phyloP scores from a whole-genome alignment of 2,797 vertebrate species.

The Hippopotamyrus pictus region DNA sequence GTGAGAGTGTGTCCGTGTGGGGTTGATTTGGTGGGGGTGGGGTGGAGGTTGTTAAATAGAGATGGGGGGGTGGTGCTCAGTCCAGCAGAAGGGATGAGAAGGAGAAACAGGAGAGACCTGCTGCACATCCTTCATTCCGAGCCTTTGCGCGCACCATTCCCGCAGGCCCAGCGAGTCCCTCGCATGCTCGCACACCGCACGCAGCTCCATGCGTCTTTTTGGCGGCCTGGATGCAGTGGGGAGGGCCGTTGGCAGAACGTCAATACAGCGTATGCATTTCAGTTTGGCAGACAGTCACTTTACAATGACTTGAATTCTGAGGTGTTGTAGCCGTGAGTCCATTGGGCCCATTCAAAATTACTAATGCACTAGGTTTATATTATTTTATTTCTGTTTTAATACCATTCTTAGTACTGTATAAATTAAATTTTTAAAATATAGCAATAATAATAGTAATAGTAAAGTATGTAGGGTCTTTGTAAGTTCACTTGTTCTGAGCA shows the following conservation, averaged over 20 bases:
- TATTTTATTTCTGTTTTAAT: too few relatives aligned
- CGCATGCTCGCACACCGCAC: neutral
- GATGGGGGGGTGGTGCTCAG: constrained; percentile 14
- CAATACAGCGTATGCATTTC: neutral
- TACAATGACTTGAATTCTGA: neutral
- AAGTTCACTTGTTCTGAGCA: neutral
- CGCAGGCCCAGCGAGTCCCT: neutral
- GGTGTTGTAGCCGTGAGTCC: neutral
- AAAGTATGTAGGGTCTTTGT: neutral
- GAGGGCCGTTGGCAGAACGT: neutral
- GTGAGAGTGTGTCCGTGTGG: neutral
- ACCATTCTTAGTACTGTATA: neutral
- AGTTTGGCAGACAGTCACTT: neutral
- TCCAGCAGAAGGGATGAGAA: neutral
- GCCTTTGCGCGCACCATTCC: constrained; percentile 51
- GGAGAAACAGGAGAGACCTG: constrained; percentile 34
- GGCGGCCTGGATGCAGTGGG: neutral
- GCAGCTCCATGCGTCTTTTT: neutral
- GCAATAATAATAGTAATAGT: neutral
- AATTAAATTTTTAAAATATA: neutral
- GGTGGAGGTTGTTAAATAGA: constrained; percentile 41
- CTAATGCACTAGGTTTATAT: neutral
- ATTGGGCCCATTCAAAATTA: neutral
- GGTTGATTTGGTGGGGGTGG: neutral
- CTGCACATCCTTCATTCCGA: constrained; percentile 51